Evolutionary conservation across 1,140 invertebrate species (phyloP).

Genomic region (Polypedilum vanderplanki): DNA sequence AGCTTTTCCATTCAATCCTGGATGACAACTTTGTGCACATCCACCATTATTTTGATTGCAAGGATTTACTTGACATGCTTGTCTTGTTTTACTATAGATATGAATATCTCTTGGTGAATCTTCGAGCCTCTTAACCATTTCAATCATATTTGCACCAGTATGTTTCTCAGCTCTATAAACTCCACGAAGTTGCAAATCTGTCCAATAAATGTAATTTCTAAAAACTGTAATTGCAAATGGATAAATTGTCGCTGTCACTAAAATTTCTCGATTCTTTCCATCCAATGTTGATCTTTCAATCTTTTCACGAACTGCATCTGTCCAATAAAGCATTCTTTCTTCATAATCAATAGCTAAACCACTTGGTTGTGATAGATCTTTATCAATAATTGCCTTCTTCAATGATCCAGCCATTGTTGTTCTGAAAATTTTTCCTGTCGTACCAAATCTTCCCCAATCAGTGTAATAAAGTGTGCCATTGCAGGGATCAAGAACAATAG

Average conservation of each 20-base stretch:
- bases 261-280: slow-evolving; percentile 66
- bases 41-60: slow-evolving; percentile 92
- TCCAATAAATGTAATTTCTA: slow-evolving; percentile 94
- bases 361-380: slow-evolving; percentile 89
- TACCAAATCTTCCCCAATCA: slow-evolving; percentile 88
- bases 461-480: slow-evolving; percentile 89
- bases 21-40: slow-evolving; percentile 91
- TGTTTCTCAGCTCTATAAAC: slow-evolving; percentile 96
- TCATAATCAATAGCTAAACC: slow-evolving; percentile 95
- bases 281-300: slow-evolving; percentile 90
- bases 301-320: slow-evolving; percentile 93
- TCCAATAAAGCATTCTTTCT: slow-evolving; percentile 94
- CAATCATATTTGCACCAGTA: slow-evolving; percentile 89
- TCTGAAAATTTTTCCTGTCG: slow-evolving; percentile 87
- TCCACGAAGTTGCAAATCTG: slow-evolving; percentile 87
- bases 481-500: slow-evolving; percentile 95
- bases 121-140: slow-evolving; percentile 86
- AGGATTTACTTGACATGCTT: slow-evolving; percentile 75
- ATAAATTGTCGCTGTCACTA: slow-evolving; percentile 88
- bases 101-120: slow-evolving; percentile 87
- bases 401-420: slow-evolving; percentile 95
- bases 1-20: slow-evolving; percentile 69
- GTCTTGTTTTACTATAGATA: slow-evolving; percentile 71
- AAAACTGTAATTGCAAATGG: slow-evolving; percentile 92
- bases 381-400: slow-evolving; percentile 81